A percentile compares a stretch with the other conserved stretches of the same genome.
phyloP scores from a whole-genome alignment of 2,888 invertebrate species.

The Microctonus aethiopoides region DNA sequence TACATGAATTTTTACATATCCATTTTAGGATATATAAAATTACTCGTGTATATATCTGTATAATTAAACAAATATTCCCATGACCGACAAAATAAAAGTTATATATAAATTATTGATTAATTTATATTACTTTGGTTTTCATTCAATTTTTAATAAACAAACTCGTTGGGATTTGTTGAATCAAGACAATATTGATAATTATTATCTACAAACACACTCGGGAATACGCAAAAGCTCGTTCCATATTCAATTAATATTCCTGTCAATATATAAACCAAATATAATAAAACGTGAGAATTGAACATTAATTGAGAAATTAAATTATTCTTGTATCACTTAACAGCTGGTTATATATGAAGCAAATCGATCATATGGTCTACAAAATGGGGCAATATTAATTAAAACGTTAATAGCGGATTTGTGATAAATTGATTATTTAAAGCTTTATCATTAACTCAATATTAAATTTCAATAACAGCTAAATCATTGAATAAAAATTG shows the following conservation, averaged over 20 bases:
- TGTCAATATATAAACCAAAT: not conserved
- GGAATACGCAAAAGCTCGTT: too few species aligned
- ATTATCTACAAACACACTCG: too few species aligned
- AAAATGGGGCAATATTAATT: not conserved
- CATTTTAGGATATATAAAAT: too few species aligned
- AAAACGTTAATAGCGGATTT: not conserved
- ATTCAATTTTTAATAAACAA: not conserved
- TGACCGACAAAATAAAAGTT: not conserved
- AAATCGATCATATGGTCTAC: not conserved
- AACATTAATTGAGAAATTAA: too few species aligned
- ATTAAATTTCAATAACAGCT: too few species aligned
- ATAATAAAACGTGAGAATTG: too few species aligned
- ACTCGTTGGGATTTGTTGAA: not conserved
- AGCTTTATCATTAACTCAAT: too few species aligned
- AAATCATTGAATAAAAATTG: too few species aligned
- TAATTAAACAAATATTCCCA: not conserved
- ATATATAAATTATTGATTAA: not conserved
- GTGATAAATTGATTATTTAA: not conserved
- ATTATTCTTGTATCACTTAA: too few species aligned
- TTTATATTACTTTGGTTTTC: not conserved
- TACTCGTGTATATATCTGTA: too few species aligned
- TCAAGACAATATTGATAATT: too few species aligned
- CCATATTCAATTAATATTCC: not conserved
- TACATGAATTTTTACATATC: not conserved
- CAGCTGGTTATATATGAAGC: too few species aligned